A percentile compares a stretch with the other conserved stretches of the same genome.
Evolutionary conservation across 2,888 invertebrate genomes (phyloP).

Genomic region (Pinctada fucata): DNA sequence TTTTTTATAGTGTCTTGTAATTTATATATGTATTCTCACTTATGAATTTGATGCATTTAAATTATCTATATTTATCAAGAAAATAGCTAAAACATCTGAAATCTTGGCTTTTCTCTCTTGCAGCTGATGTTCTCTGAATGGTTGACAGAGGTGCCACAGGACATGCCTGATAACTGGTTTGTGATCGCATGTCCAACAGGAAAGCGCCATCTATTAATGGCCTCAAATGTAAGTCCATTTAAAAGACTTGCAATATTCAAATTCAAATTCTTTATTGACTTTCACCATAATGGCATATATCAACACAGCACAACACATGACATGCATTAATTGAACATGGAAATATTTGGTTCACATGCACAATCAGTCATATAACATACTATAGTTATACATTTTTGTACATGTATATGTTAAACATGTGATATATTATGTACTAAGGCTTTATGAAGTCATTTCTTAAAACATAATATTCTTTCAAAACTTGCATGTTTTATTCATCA

Average conservation of each 20-base stretch:
- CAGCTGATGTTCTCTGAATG: conserved; percentile 94
- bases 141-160: conserved; percentile 88
- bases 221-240: conserved; percentile 80
- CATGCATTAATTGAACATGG: neutral
- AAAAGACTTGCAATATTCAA: no score
- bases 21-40: no score
- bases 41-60: no score
- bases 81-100: neutral
- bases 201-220: conserved; percentile 86
- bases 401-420: neutral
- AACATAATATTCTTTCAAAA: no score
- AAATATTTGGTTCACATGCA: neutral
- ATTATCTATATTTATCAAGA: no score
- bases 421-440: no score
- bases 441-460: no score
- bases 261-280: no score
- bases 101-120: conserved; percentile 19
- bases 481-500: no score
- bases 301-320: neutral
- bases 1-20: no score
- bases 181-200: conserved; percentile 88
- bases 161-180: conserved; percentile 76
- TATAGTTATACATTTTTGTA: neutral
- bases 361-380: neutral
- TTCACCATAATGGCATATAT: no score